Base-by-base conservation (phyloP, 64 coral and sea anemone species). In the Orbicella faveolata region DNA sequence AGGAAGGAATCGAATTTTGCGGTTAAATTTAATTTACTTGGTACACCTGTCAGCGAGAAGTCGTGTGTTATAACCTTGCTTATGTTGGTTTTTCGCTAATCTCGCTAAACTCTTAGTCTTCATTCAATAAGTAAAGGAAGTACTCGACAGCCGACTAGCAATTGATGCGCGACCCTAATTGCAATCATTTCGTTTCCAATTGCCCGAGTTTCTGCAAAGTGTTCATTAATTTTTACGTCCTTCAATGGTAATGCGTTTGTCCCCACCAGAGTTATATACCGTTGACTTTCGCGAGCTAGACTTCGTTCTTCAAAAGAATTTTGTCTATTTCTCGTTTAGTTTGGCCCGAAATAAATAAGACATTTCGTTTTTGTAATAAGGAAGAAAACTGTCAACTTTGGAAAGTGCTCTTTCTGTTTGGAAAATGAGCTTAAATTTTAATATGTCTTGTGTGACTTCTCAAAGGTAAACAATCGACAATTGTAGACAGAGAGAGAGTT, bases 401-500 rank as follows among this genome's bases (percentile, higher is more conserved):
- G 82, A 85, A 85, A 85, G 82, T 72, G 23, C 53, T 44, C 82
- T 37, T 85, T 85, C 37, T 70, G 82, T 85, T 85, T 85, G 63
- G 64, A 85, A 85, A 85, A 85, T 85, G 82, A 85, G 82, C 82
- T 85, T 85, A 70, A 85, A 85, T 72, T 85, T 85, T 73, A 85
- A 85, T 84, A 67, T 85, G 65, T 85, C 82, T 23, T 85, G 5
- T 85, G 82, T 25, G 63, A 72, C 63, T 85, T 85, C n/a, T 72
- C 36, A 37, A 83, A 37, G 18, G 61, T 85, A 85, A 85, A 85
- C 82, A 85, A 85, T n/a, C 23, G 36, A 37, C 65, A 52, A 9
- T 70, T 70, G 67, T 25, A 70, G 67, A 70, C 25, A 9, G 67
- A 25, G 21, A 21, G 11, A 79, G 52, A 30, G 6, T 79, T 57